phyloP scores from a whole-genome alignment of 2,888 invertebrate genomes.

The Apocheima hispidaria region DNA sequence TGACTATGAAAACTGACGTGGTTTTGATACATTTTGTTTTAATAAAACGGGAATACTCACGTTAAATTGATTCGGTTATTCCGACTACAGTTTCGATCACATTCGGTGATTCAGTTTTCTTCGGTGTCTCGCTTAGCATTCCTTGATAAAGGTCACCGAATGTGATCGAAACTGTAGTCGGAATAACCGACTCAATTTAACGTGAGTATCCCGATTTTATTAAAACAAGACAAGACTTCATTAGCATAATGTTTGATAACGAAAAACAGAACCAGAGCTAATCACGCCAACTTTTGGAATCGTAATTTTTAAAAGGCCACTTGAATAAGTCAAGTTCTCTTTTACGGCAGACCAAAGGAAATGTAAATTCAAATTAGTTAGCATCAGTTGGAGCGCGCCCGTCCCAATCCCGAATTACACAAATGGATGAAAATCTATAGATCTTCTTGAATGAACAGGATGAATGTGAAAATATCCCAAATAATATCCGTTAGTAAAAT shows the following conservation, averaged over 20 bases:
- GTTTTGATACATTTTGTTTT: no score
- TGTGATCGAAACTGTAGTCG: no score
- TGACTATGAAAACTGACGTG: no score
- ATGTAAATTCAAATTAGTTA: constrained; percentile 37
- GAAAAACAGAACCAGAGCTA: constrained; percentile 13
- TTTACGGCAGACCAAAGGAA: constrained; percentile 32
- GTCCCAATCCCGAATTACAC: constrained; percentile 21
- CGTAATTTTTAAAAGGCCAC: constrained; percentile 19
- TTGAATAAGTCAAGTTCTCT: constrained; percentile 24
- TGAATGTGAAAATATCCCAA: constrained; percentile 10
- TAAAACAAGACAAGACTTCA: no score
- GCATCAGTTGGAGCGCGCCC: constrained; percentile 27
- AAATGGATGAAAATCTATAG: constrained; percentile 20
- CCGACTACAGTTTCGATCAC: no score
- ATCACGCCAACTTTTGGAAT: constrained; percentile 22
- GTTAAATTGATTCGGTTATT: no score
- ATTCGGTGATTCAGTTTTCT: no score
- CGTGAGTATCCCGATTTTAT: no score
- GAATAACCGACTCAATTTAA: no score
- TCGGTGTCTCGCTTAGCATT: no score
- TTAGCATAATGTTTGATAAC: constrained; percentile 7
- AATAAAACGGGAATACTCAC: no score
- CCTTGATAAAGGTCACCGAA: no score
- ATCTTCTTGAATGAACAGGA: constrained; percentile 13
- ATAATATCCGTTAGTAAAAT: neutral